A percentile compares a stretch with the other conserved stretches of the same genome.
Conservation (phyloP, 2,113 vertebrate species). For the Butorides virescens region DNA sequence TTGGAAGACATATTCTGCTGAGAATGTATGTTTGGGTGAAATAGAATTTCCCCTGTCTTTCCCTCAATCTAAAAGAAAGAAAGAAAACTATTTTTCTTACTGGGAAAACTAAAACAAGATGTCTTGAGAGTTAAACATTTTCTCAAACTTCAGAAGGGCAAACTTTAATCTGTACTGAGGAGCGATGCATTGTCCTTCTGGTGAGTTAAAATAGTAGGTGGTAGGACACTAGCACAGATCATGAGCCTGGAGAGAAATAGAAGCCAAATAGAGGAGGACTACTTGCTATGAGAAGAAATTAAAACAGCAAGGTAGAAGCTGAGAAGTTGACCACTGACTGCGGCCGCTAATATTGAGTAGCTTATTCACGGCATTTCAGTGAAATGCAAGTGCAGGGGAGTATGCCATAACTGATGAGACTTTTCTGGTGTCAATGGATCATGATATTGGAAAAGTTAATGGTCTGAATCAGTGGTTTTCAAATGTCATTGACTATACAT, state of each 20-base stretch:
- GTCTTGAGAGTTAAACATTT: not conserved
- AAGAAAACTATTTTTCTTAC: not conserved
- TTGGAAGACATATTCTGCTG: not conserved
- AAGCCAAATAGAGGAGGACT: not conserved
- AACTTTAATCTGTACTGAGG: not conserved
- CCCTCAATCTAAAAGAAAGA: not conserved
- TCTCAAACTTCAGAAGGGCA: not conserved
- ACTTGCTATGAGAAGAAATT: conserved; percentile 13
- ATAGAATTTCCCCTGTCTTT: not conserved
- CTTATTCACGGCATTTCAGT: not conserved
- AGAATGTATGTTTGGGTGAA: not conserved
- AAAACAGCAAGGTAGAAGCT: not conserved
- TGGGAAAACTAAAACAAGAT: not conserved
- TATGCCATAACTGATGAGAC: not conserved
- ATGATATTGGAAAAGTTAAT: not conserved
- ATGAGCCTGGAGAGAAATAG: not conserved
- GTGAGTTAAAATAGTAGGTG: not conserved
- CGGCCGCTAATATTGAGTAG: not conserved
- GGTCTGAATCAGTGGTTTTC: not conserved
- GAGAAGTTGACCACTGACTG: not conserved
- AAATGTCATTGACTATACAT: not conserved
- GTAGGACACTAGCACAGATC: not conserved
- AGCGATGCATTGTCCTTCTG: not conserved
- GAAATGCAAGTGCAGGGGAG: not conserved
- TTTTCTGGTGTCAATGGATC: not conserved